phyloP scores from a whole-genome alignment of 2,797 vertebrate genomes.

The Megaceryle alcyon region DNA sequence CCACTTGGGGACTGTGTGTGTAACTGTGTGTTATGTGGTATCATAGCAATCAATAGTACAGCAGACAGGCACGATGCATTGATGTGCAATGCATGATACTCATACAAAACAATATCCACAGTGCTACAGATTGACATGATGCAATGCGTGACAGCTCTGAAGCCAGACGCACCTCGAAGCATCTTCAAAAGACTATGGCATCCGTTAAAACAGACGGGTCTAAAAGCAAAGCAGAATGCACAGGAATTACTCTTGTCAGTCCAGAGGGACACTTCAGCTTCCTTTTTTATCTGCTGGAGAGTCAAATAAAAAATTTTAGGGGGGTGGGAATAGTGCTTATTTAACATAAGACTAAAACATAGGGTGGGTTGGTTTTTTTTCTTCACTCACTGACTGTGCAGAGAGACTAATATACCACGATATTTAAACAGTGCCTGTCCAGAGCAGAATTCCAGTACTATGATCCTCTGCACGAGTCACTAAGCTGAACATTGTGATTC shows the following conservation, averaged over 20 bases:
- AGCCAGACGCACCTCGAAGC: constrained; percentile 20
- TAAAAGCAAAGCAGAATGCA: constrained; percentile 35
- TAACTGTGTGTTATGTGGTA: neutral
- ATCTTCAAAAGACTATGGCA: neutral
- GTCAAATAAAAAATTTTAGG: neutral
- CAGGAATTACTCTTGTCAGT: neutral
- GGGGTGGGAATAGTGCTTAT: neutral
- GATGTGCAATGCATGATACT: neutral
- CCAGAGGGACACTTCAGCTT: neutral
- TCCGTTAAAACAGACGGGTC: neutral
- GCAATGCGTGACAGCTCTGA: neutral
- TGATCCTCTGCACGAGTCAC: neutral
- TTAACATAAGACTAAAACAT: neutral
- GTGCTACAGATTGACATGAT: constrained; percentile 47
- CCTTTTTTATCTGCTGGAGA: neutral
- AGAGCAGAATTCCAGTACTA: neutral
- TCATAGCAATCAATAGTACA: constrained; percentile 41
- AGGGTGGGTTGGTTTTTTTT: neutral
- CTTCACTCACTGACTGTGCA: neutral
- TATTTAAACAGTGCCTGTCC: neutral
- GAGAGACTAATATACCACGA: neutral
- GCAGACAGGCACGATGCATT: neutral
- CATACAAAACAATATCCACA: constrained; percentile 15
- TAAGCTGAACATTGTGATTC: neutral
- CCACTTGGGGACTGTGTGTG: neutral